Evolutionary conservation across 2,113 vertebrate species (phyloP), one percentile per base, ranked within the genome.

Genomic region (Ondatra zibethicus): DNA sequence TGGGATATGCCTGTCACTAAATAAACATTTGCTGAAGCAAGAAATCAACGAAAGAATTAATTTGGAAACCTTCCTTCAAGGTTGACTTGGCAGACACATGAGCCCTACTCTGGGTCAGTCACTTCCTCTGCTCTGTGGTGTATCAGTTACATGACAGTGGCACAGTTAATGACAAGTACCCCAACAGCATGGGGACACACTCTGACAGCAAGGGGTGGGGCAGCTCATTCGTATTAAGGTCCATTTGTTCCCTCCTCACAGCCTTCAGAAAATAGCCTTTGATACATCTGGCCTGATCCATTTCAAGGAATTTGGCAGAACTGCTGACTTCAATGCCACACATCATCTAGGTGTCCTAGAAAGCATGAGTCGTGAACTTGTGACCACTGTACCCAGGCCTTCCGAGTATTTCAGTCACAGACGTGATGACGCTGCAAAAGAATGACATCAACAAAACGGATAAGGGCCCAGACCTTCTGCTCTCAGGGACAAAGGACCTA

Each of bases 221-320:
- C 11, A 4, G 75, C 14, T 81, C 52, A 70, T 73, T 94, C 94
- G 31, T 47, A 87, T 47, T 39, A 29, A 81, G 72, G 17, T 72
- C 73, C 80, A 23, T 86, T 77, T 17, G 39, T 36, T 88, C 61
- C 50, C 17, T 55, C 27, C 68, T 81, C 70, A 45, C 3, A 58
- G 86, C 90, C 86, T 91, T 92, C 31, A 89, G 68, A 92, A 80
- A 65, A n/a, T 29, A 58, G 82, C 27, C 50, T 93, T 78, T 29
- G 68, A 75, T 82, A 91, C 39, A 39, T 87, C 78, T 21, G 25
- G 25, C 31, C 77, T 89, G 50, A 31, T 52, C 29, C 42, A 23
- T 82, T 58, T 93, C 29, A 58, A 94, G 55, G 77, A 95, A 63
- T 11, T 50, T 55, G 58, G 6, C 77, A 36, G 94, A 82, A 61